A percentile compares a stretch with the other conserved stretches of the same genome.
Conservation (phyloP, 1,140 invertebrate species). For the Thaumatotibia leucotreta region DNA sequence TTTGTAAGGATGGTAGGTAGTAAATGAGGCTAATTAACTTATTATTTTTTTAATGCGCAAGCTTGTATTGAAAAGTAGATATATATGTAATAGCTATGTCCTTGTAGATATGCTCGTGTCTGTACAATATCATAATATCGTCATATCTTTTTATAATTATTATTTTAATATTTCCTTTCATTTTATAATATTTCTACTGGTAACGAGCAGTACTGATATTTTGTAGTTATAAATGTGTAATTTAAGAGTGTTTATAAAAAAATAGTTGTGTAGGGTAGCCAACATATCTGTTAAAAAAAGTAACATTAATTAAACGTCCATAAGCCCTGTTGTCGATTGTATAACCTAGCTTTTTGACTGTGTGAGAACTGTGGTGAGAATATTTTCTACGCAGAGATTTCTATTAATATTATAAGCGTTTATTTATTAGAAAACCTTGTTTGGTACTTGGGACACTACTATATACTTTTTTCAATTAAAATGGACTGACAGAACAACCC, state of each 20-base stretch:
- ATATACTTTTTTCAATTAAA: too few relatives aligned
- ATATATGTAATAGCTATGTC: slow-evolving; percentile 17
- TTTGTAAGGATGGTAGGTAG: slow-evolving; percentile 23
- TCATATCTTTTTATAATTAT: neutral
- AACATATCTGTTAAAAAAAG: slow-evolving; percentile 24
- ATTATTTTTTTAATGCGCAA: slow-evolving; percentile 23
- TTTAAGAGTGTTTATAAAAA: slow-evolving; percentile 28
- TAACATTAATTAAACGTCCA: slow-evolving; percentile 22
- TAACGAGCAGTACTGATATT: slow-evolving; percentile 29
- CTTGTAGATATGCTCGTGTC: slow-evolving; percentile 24
- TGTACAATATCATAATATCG: slow-evolving; percentile 5
- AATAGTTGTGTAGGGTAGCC: slow-evolving; percentile 25
- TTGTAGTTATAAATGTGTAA: slow-evolving; percentile 15
- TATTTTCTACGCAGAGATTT: neutral
- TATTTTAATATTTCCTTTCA: slow-evolving; percentile 5
- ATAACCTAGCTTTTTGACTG: slow-evolving; percentile 16
- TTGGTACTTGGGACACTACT: too few relatives aligned
- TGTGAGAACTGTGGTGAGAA: slow-evolving; percentile 6
- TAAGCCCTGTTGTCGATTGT: slow-evolving; percentile 17
- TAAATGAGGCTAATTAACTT: slow-evolving; percentile 21
- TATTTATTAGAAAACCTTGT: too few relatives aligned
- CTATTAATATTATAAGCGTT: too few relatives aligned
- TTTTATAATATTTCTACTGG: slow-evolving; percentile 8
- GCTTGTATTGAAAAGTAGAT: slow-evolving; percentile 14
- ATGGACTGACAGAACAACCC: too few relatives aligned